A percentile compares a stretch with the other conserved stretches of the same genome.
Evolutionary conservation across 2,113 vertebrate genomes (phyloP).

Genomic region (Halcyon malimbica): DNA sequence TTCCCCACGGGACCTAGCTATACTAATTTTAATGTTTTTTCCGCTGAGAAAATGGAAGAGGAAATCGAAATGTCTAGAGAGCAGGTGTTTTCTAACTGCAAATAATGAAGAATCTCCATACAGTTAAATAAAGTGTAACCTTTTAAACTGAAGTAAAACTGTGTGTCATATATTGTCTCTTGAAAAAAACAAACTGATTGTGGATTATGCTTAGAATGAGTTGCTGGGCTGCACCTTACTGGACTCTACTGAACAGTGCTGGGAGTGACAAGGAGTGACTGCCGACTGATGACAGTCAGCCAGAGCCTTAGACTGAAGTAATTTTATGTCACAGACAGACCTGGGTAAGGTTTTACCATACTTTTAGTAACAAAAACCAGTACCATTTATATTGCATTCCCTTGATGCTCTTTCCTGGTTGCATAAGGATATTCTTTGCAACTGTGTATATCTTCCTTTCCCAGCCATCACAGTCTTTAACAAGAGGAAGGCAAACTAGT

Average conservation of each 20-base stretch:
- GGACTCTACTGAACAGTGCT: background rate
- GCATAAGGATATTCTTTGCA: background rate
- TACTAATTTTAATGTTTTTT: conserved; percentile 48
- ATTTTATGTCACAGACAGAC: background rate
- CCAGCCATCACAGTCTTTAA: background rate
- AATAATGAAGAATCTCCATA: conserved; percentile 28
- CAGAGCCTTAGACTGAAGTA: background rate
- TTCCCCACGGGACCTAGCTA: conserved; percentile 63
- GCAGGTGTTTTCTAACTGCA: conserved; percentile 51
- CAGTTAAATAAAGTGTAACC: conserved; percentile 49
- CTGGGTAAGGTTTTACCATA: background rate
- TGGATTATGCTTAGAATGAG: background rate
- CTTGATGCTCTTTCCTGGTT: background rate
- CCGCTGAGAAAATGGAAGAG: conserved; percentile 22
- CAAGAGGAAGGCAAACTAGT: background rate
- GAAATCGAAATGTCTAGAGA: conserved; percentile 16
- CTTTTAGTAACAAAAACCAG: background rate
- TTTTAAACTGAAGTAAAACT: background rate
- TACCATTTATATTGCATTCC: background rate
- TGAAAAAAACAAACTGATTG: background rate
- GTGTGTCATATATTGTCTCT: background rate
- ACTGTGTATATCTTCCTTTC: background rate
- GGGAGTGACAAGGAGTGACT: background rate
- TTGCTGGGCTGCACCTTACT: background rate
- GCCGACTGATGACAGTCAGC: background rate